Evolutionary conservation across 2,888 invertebrate genomes (phyloP).

Genomic region (Lithophane socia): DNA sequence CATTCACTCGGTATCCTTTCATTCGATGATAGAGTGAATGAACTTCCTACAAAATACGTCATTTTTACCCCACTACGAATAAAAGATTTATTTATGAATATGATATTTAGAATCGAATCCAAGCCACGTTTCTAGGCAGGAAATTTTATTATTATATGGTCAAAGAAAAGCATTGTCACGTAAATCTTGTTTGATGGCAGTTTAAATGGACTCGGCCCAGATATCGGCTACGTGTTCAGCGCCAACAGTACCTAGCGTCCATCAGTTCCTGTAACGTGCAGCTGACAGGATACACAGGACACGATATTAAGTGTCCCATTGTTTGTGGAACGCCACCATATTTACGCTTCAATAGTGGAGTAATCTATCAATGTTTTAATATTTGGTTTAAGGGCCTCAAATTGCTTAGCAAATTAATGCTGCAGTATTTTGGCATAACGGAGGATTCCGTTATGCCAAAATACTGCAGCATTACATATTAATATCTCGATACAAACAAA

Average conservation of each 20-base stretch:
- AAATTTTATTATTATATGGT: not conserved
- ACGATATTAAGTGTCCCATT: not conserved
- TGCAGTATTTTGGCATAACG: too few species aligned
- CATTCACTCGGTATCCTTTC: constrained; percentile 30
- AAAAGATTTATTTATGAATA: not conserved
- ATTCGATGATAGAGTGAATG: constrained; percentile 14
- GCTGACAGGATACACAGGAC: not conserved
- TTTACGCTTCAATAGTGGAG: not conserved
- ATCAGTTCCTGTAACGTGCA: not conserved
- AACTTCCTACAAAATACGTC: constrained; percentile 15
- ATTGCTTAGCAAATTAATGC: too few species aligned
- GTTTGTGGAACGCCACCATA: not conserved
- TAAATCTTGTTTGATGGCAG: not conserved
- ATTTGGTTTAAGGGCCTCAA: too few species aligned
- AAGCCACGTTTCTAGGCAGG: not conserved
- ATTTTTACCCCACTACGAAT: not conserved
- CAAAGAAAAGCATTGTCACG: not conserved
- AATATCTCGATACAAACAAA: too few species aligned
- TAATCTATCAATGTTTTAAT: not conserved
- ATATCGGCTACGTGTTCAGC: not conserved
- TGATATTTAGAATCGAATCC: constrained; percentile 7
- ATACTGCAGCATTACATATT: too few species aligned
- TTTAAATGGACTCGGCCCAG: not conserved
- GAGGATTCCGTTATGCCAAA: too few species aligned
- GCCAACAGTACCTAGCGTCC: not conserved